phyloP scores from a whole-genome alignment of 2,113 vertebrate species.

The Jacana jacana region DNA sequence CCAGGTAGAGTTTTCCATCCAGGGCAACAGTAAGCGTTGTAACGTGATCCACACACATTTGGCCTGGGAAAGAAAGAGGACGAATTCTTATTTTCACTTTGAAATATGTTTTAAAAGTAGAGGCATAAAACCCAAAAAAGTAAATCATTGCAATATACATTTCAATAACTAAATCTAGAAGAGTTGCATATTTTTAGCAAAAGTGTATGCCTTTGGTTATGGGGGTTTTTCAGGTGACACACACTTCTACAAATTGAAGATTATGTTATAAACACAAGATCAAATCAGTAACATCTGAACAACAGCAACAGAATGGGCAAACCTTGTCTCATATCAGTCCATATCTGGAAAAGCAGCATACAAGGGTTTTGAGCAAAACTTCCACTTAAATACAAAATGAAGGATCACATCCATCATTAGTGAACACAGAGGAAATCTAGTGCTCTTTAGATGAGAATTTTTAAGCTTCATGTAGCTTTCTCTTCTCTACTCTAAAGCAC shows the following conservation, averaged over 20 bases:
- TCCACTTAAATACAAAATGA: not conserved
- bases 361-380: not conserved
- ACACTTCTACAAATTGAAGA: not conserved
- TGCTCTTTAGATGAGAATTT: not conserved
- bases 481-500: not conserved
- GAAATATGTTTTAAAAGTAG: not conserved
- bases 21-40: constrained; percentile 95
- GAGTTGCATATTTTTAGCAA: not conserved
- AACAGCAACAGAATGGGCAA: not conserved
- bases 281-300: not conserved
- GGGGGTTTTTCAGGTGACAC: not conserved
- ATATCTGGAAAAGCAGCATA: not conserved
- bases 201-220: not conserved
- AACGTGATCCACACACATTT: constrained; percentile 95
- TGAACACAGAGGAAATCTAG: not conserved
- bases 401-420: not conserved
- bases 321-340: not conserved
- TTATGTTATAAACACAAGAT: not conserved
- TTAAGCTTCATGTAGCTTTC: not conserved
- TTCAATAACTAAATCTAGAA: not conserved
- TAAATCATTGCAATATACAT: not conserved
- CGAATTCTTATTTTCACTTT: not conserved
- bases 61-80: constrained; percentile 77
- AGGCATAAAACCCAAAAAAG: not conserved
- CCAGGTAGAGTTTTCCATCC: constrained; percentile 98